Evolutionary conservation across 2,113 vertebrate genomes (phyloP).

Genomic region (Anguilla japonica): DNA sequence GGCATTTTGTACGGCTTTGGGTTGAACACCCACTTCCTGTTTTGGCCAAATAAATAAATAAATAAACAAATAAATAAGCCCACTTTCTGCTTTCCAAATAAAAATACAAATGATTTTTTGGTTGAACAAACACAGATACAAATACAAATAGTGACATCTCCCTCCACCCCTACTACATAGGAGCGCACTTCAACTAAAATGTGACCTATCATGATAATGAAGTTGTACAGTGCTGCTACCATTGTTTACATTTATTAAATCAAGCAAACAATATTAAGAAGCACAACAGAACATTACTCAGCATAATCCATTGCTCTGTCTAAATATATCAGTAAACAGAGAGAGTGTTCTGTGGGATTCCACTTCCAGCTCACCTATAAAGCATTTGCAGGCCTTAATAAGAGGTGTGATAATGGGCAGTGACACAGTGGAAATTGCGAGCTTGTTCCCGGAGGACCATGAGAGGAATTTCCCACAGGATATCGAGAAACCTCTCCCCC

Average conservation of each 20-base stretch:
- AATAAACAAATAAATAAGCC: no score
- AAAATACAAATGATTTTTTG: no score
- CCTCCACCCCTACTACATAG: not conserved
- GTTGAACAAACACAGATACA: no score
- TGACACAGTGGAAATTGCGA: not conserved
- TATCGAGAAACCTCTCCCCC: not conserved
- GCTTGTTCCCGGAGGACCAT: not conserved
- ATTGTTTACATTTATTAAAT: not conserved
- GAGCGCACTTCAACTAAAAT: not conserved
- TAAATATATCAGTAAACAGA: not conserved
- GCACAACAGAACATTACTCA: not conserved
- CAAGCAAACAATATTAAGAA: no score
- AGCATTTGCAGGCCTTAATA: not conserved
- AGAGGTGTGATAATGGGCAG: not conserved
- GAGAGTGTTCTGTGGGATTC: not conserved
- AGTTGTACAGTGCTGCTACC: not conserved
- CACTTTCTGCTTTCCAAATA: no score
- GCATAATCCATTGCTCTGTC: not conserved
- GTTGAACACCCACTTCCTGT: no score
- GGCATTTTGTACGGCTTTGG: no score
- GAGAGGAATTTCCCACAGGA: constrained; percentile 10
- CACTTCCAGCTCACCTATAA: not conserved
- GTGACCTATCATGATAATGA: not conserved
- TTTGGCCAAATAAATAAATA: no score
- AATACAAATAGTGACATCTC: no score